Percentiles rank a stretch among this genome's conserved stretches.
Evolutionary conservation across 2,113 vertebrate species (phyloP).

Genomic region (Myotis davidii): DNA sequence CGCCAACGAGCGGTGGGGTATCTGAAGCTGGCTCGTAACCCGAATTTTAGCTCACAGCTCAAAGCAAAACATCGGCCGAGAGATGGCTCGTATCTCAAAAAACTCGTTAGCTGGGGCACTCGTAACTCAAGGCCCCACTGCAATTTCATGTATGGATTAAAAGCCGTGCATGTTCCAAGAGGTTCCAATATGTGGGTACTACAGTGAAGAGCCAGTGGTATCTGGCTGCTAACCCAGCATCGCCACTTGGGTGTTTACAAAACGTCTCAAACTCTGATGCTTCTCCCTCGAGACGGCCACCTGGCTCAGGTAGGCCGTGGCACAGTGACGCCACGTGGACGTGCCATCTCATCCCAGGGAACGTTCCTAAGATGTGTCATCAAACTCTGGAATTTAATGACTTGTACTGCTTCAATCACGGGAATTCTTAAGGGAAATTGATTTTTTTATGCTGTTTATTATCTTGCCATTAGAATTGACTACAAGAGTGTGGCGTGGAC

Average conservation of each 20-base stretch:
- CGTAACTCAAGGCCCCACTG: too few species aligned
- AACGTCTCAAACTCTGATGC: not conserved
- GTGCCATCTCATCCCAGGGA: not conserved
- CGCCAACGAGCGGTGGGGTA: too few species aligned
- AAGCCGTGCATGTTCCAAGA: not conserved
- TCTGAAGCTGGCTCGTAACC: too few species aligned
- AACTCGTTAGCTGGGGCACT: too few species aligned
- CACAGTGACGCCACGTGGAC: not conserved
- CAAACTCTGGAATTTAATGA: not conserved
- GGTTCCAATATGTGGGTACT: not conserved
- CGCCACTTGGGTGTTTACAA: not conserved
- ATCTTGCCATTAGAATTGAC: not conserved
- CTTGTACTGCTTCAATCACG: not conserved
- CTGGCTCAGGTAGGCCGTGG: accelerated
- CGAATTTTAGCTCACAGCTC: too few species aligned
- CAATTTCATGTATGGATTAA: not conserved
- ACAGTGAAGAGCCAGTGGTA: not conserved
- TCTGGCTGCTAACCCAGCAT: not conserved
- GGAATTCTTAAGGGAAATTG: not conserved
- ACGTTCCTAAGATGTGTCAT: not conserved
- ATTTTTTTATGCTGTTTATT: not conserved
- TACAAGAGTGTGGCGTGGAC: not conserved
- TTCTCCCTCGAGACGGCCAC: not conserved
- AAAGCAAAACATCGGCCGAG: too few species aligned
- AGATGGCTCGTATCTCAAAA: too few species aligned